A percentile compares a stretch with the other conserved stretches of the same genome.
phyloP scores from a whole-genome alignment of 2,797 vertebrate species.

The Monodelphis domestica region DNA sequence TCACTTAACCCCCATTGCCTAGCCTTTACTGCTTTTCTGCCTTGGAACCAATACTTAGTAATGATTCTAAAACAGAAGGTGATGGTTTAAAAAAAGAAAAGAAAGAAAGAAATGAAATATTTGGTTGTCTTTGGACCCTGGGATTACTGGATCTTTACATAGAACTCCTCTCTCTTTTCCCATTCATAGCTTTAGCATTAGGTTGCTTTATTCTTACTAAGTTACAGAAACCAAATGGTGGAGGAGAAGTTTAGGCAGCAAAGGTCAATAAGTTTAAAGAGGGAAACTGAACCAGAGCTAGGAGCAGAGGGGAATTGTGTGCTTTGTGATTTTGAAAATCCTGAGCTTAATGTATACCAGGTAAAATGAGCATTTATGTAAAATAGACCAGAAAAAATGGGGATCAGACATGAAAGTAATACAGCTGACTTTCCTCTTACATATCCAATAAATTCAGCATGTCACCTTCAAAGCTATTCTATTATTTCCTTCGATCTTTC shows the following conservation, averaged over 20 bases:
- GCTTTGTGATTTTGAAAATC: not conserved
- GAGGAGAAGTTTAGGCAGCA: not conserved
- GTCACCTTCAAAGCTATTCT: not conserved
- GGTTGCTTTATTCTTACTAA: not conserved
- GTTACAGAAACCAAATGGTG: not conserved
- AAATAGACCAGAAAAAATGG: not conserved
- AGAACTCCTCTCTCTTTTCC: not conserved
- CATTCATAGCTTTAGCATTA: not conserved
- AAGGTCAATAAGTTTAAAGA: not conserved
- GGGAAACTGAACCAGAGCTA: not conserved
- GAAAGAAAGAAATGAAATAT: no score
- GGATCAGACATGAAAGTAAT: not conserved
- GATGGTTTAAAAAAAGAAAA: no score
- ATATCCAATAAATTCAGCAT: no score
- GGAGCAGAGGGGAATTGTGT: not conserved
- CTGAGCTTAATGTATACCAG: not conserved
- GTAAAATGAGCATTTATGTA: not conserved
- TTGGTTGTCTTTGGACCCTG: not conserved
- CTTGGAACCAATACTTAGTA: no score
- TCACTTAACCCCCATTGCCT: no score
- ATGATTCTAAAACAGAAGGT: no score
- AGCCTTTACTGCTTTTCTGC: no score
- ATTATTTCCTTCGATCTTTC: not conserved
- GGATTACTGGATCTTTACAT: not conserved
- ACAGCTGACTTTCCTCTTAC: not conserved